Conservation (phyloP, 1,140 invertebrate species). For the Ips typographus region DNA sequence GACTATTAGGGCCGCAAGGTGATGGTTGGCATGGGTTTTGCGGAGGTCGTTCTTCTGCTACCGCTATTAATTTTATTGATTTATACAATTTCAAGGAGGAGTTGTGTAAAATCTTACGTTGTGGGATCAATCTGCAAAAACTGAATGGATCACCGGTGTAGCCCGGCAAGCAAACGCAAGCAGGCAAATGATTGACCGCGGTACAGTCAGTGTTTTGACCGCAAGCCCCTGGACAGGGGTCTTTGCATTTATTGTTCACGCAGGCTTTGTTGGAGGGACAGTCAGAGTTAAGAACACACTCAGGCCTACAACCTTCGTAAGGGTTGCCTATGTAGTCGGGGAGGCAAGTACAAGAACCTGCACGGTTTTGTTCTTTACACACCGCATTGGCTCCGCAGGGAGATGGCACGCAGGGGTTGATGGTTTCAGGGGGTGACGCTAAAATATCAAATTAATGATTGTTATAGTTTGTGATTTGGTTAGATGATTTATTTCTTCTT, state of each 20-base stretch:
- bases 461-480: constrained; percentile 55
- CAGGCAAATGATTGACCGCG: constrained; percentile 69
- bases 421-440: constrained; percentile 46
- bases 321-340: constrained; percentile 65
- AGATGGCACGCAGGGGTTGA: constrained; percentile 65
- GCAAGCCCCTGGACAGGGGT: constrained; percentile 74
- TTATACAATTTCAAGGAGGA: constrained; percentile 46
- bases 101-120: constrained; percentile 11
- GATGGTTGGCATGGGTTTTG: constrained; percentile 61
- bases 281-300: constrained; percentile 66
- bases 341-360: constrained; percentile 67
- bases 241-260: constrained; percentile 68
- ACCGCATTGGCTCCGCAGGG: constrained; percentile 73
- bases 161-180: constrained; percentile 67
- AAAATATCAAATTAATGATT: constrained; percentile 64
- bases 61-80: background rate
- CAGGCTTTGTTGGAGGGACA: constrained; percentile 64
- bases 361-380: constrained; percentile 62
- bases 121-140: constrained; percentile 53
- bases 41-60: constrained; percentile 47
- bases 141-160: constrained; percentile 67
- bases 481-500: background rate
- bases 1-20: constrained; percentile 68
- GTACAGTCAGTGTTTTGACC: constrained; percentile 69
- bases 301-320: constrained; percentile 67